Conservation (phyloP, 2,888 invertebrate species). For the Drosophila planitibia region DNA sequence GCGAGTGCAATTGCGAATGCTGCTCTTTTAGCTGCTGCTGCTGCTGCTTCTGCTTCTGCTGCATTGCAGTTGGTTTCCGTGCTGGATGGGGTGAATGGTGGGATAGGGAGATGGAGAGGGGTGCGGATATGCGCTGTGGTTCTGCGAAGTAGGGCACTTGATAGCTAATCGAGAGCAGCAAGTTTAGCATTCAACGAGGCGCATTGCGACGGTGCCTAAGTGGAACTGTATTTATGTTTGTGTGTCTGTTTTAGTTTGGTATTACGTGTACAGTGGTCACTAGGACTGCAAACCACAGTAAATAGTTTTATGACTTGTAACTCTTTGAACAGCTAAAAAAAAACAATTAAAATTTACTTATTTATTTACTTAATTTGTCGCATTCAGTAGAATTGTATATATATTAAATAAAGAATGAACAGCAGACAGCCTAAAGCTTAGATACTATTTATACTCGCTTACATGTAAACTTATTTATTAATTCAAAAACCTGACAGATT, state of each 20-base stretch:
- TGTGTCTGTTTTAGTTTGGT: not conserved
- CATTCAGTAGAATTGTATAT: not conserved
- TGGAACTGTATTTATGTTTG: conserved; percentile 16
- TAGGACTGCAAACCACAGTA: too few species aligned
- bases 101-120: not conserved
- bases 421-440: too few species aligned
- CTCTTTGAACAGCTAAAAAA: not conserved
- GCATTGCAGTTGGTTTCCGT: conserved; percentile 43
- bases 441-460: not conserved
- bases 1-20: conserved; percentile 23
- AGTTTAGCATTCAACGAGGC: conserved; percentile 33
- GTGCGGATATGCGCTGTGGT: not conserved
- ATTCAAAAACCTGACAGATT: not conserved
- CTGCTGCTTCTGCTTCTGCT: conserved; percentile 11
- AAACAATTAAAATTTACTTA: not conserved
- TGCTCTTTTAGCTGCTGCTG: conserved; percentile 1
- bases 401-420: not conserved
- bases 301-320: not conserved
- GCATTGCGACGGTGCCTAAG: conserved; percentile 49
- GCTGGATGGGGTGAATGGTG: not conserved
- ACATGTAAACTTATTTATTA: not conserved
- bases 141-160: conserved; percentile 10
- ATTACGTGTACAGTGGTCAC: conserved; percentile 2
- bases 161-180: conserved; percentile 49
- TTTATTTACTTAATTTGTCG: not conserved